A percentile compares a stretch with the other conserved stretches of the same genome.
These are phyloP conservation scores for Monochamus alternatus DNA, from an alignment of 2,888 invertebrate genomes.

Conservation along the genomic window DNA sequence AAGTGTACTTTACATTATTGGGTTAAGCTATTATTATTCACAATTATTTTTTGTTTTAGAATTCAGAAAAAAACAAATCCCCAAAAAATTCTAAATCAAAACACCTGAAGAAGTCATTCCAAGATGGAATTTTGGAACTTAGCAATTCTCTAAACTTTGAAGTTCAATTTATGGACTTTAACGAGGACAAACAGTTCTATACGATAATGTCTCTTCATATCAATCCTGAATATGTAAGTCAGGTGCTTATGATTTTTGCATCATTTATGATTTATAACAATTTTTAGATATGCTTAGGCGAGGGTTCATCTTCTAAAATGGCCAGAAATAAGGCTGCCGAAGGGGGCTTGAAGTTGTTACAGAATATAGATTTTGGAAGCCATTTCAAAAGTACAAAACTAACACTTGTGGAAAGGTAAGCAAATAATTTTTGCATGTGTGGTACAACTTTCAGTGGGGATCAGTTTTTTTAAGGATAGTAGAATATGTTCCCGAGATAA, in stretches of 20 bases:
- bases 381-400: conserved; percentile 34
- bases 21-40: too few species aligned
- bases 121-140: conserved; percentile 57
- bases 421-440: background rate
- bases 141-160: conserved; percentile 57
- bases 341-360: conserved; percentile 56
- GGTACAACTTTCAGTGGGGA: too few species aligned
- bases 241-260: background rate
- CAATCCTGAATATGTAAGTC: conserved; percentile 60
- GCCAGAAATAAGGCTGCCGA: conserved; percentile 57
- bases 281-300: conserved; percentile 61
- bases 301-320: conserved; percentile 51
- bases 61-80: background rate
- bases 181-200: conserved; percentile 49
- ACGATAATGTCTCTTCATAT: conserved; percentile 57
- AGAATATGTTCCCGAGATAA: too few species aligned
- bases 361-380: conserved; percentile 50
- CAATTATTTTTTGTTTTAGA: too few species aligned
- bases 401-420: conserved; percentile 41
- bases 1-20: too few species aligned
- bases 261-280: conserved; percentile 11
- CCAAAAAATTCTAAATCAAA: conserved; percentile 31
- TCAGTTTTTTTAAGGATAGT: too few species aligned
- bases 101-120: conserved; percentile 45
- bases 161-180: conserved; percentile 55